phyloP scores from a whole-genome alignment of 1,140 invertebrate species.

The Tetraneura akinire region DNA sequence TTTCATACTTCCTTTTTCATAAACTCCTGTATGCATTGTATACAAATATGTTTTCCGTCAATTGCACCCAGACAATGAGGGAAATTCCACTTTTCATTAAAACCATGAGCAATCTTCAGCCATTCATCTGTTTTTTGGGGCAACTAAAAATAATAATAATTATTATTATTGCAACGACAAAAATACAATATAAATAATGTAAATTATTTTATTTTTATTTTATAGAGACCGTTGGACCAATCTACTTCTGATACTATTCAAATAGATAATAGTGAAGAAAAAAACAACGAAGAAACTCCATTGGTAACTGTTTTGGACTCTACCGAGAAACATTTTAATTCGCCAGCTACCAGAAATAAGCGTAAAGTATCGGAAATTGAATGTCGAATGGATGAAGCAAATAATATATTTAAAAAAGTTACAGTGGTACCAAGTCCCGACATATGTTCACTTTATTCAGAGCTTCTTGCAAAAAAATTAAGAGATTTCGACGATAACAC shows the following conservation, averaged over 20 bases:
- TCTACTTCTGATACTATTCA: neutral
- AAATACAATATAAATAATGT: too few relatives aligned
- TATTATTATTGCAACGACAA: too few relatives aligned
- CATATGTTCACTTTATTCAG: neutral
- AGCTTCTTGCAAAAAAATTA: slow-evolving; percentile 15
- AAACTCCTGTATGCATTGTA: too few relatives aligned
- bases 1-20: slow-evolving; percentile 59
- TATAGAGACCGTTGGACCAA: slow-evolving; percentile 1
- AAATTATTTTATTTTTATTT: neutral
- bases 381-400: neutral
- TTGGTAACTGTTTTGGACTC: too few relatives aligned
- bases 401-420: slow-evolving; percentile 14
- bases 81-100: too few relatives aligned
- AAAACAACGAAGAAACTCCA: neutral
- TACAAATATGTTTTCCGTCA: too few relatives aligned
- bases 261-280: neutral
- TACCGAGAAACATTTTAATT: neutral
- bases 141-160: too few relatives aligned
- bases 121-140: too few relatives aligned
- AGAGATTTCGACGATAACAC: slow-evolving; percentile 4
- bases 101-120: too few relatives aligned
- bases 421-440: neutral
- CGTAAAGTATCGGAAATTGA: neutral
- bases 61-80: too few relatives aligned
- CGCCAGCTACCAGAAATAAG: neutral